Base-by-base conservation (phyloP, 2,797 vertebrate genomes). In the Schizothorax lantsangensis region DNA sequence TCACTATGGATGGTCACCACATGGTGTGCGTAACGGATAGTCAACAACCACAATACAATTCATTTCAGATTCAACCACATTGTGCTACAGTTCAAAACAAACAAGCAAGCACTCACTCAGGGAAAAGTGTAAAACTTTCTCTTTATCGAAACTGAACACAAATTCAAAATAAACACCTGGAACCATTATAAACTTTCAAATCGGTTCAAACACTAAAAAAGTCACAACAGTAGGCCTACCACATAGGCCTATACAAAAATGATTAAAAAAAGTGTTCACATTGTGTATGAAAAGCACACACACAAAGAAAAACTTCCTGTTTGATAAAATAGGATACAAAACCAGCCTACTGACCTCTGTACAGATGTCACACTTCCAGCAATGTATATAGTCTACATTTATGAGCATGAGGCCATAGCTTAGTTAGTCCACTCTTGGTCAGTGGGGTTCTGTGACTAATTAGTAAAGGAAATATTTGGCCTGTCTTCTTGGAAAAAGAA, bases 121-220 rank as follows among this genome's bases (percentile, higher is more conserved):
- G 15, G 14, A 45, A 71, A 52, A 14, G 30, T 36, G 79, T 52
- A n/a, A 15, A 81, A 49, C 30, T 40, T 21, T 17, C 6, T 79
- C 26, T 85, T 80, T 80, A 85, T 85, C 2, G 19, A 79, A 83
- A 47, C 64, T 74, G 69, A 81, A 87, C 82, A 87, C 79, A 86
- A 62, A 9, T 23, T 79, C 68, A 74, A 86, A 80, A 59, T 12
- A n/a, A 74, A 79, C 40, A 85, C 23, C 59, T 64, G 52, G 21
- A 84, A 86, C 80, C 23, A 78, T 52, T 85, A 75, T 72, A 88
- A 87, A 80, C 77, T 72, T 38, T 40, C 21, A 0, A 62, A 82
- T 88, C 75, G 87, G 52, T 72, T 71, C 84, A 86, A 52, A 84
- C 38, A 33, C 26, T 47, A 15, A 73, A 69, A 86, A 88, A 64